Evolutionary conservation across 2,888 invertebrate genomes (phyloP), one percentile per base, ranked within the genome.

Genomic region (Nomada ruficornis): DNA sequence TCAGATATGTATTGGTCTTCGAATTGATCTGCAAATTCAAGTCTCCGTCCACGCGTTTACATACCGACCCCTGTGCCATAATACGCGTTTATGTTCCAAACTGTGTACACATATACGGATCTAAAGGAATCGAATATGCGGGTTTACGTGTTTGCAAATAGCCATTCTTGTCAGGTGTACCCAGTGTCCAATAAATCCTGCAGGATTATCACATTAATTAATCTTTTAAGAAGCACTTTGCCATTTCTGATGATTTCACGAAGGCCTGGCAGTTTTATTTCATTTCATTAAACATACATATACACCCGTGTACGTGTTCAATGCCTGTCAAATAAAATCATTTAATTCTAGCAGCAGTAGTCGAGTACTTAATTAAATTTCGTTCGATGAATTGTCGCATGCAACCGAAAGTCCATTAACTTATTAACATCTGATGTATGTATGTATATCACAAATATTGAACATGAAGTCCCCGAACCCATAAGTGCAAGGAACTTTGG

Each of bases 61-160:
- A 68, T 71, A 69, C 70, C 77, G 70, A 59, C 70, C 81, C 73
- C 68, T 84, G 78, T 77, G 59, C 76, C 54, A 76, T 86, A 82
- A 84, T 84, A 63, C 75, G 65, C 84, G 82, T 86, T 86, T 84
- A 86, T 79, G 82, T 75, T 69, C 70, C 74, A 59, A 72, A 60
- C 64, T 26, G 36, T 65, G 26, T 69, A 70, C 20, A 50, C 26
- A 67, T 67, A 55, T 47, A 55, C 52, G 10, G 36, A 50, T 23
- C 60, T 36, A 26, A 70, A 82, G 82, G 83, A 83, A 76, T 69
- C 59, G 72, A 77, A 82, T 82, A 82, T 82, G 52, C 67, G 69
- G 82, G 70, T 67, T 77, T 77, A 74, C 76, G 47, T 79, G 23
- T 70, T 60, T 52, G 50, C 77, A 77, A 36, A 36, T 23, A 26